Conservation (phyloP, 2,888 invertebrate species). For the Crepidodera aurea region DNA sequence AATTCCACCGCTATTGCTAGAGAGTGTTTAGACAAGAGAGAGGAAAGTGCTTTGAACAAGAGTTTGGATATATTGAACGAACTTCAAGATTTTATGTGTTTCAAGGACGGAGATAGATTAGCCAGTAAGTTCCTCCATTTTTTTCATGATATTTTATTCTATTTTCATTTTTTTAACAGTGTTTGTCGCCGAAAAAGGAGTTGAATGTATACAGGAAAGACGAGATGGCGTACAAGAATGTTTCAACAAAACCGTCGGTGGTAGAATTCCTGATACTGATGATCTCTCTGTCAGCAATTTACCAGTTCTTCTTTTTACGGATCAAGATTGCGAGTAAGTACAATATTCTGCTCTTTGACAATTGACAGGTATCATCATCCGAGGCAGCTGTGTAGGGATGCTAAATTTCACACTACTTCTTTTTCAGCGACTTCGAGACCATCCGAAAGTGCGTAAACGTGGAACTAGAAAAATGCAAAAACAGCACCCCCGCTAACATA, state of each 20-base stretch:
- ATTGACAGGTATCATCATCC: too few species aligned
- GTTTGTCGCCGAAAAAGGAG: conserved; percentile 83
- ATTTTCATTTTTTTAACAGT: too few species aligned
- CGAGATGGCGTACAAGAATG: conserved; percentile 70
- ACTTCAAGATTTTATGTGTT: conserved; percentile 77
- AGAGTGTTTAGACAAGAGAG: conserved; percentile 70
- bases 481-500: conserved; percentile 82
- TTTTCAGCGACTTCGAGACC: conserved; percentile 65
- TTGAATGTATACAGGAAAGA: conserved; percentile 74
- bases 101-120: conserved; percentile 83
- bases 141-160: background rate
- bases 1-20: conserved; percentile 66
- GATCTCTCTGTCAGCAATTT: conserved; percentile 66
- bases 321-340: conserved; percentile 65
- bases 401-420: too few species aligned
- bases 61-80: conserved; percentile 74
- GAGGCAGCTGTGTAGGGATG: too few species aligned
- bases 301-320: conserved; percentile 63
- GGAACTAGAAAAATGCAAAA: conserved; percentile 71
- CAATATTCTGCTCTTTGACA: background rate
- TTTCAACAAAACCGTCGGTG: conserved; percentile 68
- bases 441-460: conserved; percentile 68
- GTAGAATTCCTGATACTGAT: conserved; percentile 62
- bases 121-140: conserved; percentile 69
- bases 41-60: conserved; percentile 69